These are phyloP conservation scores for Manduca sexta DNA, from an alignment of 1,140 invertebrate genomes.

Conservation along the genomic window DNA sequence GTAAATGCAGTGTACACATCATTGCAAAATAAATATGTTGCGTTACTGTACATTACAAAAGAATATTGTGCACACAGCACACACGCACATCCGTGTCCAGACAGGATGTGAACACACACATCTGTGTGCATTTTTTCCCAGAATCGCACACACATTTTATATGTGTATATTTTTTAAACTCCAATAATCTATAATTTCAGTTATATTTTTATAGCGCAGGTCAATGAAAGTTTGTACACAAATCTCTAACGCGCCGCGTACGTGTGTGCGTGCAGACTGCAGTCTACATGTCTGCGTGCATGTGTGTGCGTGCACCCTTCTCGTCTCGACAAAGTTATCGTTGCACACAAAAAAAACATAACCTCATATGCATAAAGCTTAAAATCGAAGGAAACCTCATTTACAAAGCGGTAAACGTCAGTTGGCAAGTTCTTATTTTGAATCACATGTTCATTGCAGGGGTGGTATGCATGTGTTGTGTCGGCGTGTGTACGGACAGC, in stretches of 20 bases:
- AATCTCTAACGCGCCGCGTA: neutral
- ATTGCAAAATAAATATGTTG: neutral
- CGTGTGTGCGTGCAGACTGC: conserved; percentile 52
- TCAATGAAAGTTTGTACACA: conserved; percentile 1
- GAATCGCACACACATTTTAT: neutral
- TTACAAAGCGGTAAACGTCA: conserved; percentile 6
- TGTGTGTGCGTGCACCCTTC: conserved; percentile 62
- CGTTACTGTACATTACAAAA: conserved; percentile 1
- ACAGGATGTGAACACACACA: neutral
- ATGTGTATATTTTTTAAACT: neutral
- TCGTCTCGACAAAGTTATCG: conserved; percentile 39
- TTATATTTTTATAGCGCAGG: conserved; percentile 3
- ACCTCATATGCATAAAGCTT: conserved; percentile 18
- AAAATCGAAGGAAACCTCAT: conserved; percentile 10
- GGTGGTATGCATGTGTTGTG: conserved; percentile 18
- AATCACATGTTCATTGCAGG: conserved; percentile 35
- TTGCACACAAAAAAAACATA: conserved; percentile 8
- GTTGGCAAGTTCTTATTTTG: conserved; percentile 52
- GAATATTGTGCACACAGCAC: conserved; percentile 1
- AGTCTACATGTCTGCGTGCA: conserved; percentile 35
- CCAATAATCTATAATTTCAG: conserved; percentile 1
- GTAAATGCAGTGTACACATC: neutral
- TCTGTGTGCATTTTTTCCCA: conserved; percentile 27
- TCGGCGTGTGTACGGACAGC: conserved; percentile 11
- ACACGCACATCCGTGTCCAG: neutral